These are phyloP conservation scores for Acrocephalus arundinaceus DNA, from an alignment of 2,113 vertebrate genomes.

Conservation along the genomic window DNA sequence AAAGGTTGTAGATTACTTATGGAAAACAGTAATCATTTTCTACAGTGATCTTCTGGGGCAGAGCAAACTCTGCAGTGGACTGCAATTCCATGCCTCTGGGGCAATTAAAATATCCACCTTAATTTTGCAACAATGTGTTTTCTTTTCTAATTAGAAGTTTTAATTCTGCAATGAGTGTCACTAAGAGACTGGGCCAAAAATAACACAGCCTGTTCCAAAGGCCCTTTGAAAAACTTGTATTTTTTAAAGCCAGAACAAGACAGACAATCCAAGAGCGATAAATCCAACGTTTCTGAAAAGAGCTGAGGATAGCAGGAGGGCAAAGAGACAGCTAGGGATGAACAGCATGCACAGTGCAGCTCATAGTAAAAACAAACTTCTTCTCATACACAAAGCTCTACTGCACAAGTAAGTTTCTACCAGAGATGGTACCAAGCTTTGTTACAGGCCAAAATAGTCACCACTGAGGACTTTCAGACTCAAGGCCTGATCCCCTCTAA, in stretches of 20 bases:
- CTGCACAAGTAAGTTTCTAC: background rate
- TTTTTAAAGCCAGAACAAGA: constrained; percentile 59
- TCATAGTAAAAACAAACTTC: background rate
- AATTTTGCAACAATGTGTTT: background rate
- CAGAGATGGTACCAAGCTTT: background rate
- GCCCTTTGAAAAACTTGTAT: constrained; percentile 52
- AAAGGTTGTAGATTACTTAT: background rate
- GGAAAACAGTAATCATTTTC: background rate
- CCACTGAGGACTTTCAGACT: background rate
- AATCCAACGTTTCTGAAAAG: constrained; percentile 59
- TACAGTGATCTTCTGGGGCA: background rate
- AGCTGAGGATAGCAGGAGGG: constrained; percentile 36
- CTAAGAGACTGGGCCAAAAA: constrained; percentile 51
- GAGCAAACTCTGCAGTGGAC: background rate
- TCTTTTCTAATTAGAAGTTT: constrained; percentile 57
- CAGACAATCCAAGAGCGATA: constrained; percentile 56
- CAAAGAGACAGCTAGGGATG: constrained; percentile 37
- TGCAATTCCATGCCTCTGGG: background rate
- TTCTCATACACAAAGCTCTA: background rate
- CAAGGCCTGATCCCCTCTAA: background rate
- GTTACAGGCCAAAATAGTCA: background rate
- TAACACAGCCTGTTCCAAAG: constrained; percentile 55
- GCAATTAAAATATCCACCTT: constrained; percentile 34
- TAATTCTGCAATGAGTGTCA: constrained; percentile 48
- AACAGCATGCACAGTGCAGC: background rate